Evolutionary conservation across 2,888 invertebrate species (phyloP).

Genomic region (Arenicola marina): DNA sequence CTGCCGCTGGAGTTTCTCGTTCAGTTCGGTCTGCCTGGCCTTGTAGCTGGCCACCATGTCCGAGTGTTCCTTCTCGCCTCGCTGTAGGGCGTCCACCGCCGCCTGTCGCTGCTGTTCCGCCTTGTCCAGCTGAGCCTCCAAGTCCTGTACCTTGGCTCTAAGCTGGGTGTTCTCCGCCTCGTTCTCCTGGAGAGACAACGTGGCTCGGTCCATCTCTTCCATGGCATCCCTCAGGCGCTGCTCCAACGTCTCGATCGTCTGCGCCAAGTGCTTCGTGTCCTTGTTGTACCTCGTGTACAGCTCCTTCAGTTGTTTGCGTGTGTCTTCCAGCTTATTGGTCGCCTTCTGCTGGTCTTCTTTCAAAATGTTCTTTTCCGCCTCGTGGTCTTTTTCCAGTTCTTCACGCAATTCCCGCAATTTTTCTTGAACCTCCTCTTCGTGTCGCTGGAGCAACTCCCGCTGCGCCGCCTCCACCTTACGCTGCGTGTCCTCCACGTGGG

Average conservation of each 20-base stretch:
- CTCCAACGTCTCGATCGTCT: not conserved
- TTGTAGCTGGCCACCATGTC: constrained; percentile 34
- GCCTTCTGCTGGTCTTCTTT: constrained; percentile 26
- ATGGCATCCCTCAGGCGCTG: not conserved
- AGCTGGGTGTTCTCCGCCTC: constrained; percentile 30
- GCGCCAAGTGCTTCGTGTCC: constrained; percentile 3
- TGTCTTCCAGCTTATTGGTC: constrained; percentile 22
- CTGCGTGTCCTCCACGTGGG: too few relatives aligned
- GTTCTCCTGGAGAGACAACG: constrained; percentile 15
- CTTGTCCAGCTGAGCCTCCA: constrained; percentile 15
- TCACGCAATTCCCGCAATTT: not conserved
- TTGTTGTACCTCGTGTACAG: not conserved
- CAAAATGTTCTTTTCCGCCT: not conserved
- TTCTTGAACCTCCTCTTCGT: not conserved
- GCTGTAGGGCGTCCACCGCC: constrained; percentile 12
- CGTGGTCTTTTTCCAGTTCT: constrained; percentile 1
- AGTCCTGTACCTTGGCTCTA: constrained; percentile 28
- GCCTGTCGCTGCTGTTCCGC: constrained; percentile 34
- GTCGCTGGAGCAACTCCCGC: not conserved
- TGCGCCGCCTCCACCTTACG: constrained; percentile 9
- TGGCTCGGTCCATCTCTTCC: not conserved
- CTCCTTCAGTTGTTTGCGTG: constrained; percentile 6
- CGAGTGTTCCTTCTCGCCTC: constrained; percentile 36
- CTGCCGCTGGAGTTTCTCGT: constrained; percentile 10
- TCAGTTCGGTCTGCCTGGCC: constrained; percentile 35